Evolutionary conservation across 2,113 vertebrate genomes (phyloP).

Genomic region (Morone saxatilis): DNA sequence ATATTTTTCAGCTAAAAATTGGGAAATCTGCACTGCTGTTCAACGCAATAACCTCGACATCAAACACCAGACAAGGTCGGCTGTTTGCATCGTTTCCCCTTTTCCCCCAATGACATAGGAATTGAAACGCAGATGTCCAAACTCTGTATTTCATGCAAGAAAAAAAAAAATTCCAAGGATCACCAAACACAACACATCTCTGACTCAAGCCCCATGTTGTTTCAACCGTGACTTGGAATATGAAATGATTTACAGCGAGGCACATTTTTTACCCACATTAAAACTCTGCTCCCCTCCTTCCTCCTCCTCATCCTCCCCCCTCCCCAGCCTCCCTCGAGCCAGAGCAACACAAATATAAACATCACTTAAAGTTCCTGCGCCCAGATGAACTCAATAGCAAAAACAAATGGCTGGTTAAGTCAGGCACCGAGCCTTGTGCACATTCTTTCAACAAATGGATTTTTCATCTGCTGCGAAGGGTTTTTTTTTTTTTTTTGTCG

Average conservation of each 20-base stretch:
- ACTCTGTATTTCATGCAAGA: conserved; percentile 22
- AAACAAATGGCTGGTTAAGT: conserved; percentile 60
- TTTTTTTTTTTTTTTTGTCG: conserved; percentile 16
- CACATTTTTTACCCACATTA: conserved; percentile 55
- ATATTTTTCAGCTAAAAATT: conserved; percentile 53
- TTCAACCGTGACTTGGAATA: conserved; percentile 41
- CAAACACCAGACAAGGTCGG: conserved; percentile 29
- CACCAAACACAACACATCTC: conserved; percentile 15
- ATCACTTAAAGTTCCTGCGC: conserved; percentile 54
- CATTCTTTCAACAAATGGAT: conserved; percentile 68
- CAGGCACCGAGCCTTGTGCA: conserved; percentile 30
- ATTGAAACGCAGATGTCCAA: background rate
- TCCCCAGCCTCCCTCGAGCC: conserved; percentile 15
- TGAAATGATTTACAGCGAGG: conserved; percentile 63
- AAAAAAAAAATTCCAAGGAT: conserved; percentile 13
- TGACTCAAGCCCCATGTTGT: conserved; percentile 23
- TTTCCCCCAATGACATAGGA: too few relatives aligned
- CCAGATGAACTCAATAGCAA: conserved; percentile 55
- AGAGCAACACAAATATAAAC: conserved; percentile 66
- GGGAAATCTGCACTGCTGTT: conserved; percentile 47
- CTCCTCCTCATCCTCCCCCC: too few relatives aligned
- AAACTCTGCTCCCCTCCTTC: conserved; percentile 35
- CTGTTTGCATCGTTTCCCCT: conserved; percentile 16
- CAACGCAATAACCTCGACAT: conserved; percentile 22
- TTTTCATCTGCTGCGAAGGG: conserved; percentile 56